These are phyloP conservation scores for Hypotaenidia philippensis DNA, from an alignment of 2,797 vertebrate genomes.

Conservation along the genomic window DNA sequence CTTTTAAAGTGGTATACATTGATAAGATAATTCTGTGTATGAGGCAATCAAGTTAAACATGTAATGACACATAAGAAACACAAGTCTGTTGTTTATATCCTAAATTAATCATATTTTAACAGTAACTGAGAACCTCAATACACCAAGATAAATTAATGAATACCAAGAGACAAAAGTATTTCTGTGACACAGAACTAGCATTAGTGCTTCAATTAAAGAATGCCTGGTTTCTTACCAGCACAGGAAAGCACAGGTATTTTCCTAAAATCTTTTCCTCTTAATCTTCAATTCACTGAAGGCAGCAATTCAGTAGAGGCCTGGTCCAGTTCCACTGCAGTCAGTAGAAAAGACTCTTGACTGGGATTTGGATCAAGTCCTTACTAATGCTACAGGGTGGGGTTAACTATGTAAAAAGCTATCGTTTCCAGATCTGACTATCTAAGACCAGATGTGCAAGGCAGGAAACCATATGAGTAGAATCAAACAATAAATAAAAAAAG, in stretches of 20 bases:
- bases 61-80: not conserved
- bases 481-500: constrained; percentile 67
- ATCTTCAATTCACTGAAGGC: not conserved
- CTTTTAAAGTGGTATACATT: not conserved
- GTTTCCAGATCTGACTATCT: constrained; percentile 66
- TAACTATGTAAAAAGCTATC: constrained; percentile 61
- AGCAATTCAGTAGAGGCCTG: constrained; percentile 4
- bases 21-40: constrained; percentile 27
- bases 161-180: not conserved
- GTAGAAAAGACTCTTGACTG: constrained; percentile 11
- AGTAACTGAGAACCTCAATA: not conserved
- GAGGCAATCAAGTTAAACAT: not conserved
- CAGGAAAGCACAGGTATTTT: not conserved
- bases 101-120: constrained; percentile 10
- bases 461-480: constrained; percentile 48
- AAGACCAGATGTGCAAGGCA: constrained; percentile 60
- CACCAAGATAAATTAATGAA: not conserved
- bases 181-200: not conserved
- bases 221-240: not conserved
- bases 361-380: constrained; percentile 54
- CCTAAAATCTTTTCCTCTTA: not conserved
- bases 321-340: constrained; percentile 30
- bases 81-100: not conserved
- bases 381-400: constrained; percentile 35
- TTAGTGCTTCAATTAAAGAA: not conserved